These are phyloP conservation scores for Pegea sp. DNA, from an alignment of 23 tunicate genomes.

Conservation along the genomic window DNA sequence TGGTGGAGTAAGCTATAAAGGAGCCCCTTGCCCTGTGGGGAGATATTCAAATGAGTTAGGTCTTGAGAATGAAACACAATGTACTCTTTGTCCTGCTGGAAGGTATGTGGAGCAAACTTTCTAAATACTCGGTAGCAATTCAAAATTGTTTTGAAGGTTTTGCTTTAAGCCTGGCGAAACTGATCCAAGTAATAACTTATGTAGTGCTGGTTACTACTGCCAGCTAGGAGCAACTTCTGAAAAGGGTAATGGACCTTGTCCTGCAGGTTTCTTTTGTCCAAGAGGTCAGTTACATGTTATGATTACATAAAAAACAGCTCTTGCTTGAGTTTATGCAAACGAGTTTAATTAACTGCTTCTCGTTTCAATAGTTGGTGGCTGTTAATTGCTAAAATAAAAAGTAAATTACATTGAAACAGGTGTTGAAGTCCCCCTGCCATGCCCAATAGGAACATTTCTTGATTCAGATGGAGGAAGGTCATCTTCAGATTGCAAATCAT, in stretches of 20 bases:
- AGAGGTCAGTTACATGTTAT: slow-evolving; percentile 9
- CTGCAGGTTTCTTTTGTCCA: slow-evolving; percentile 68
- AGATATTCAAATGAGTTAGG: slow-evolving; percentile 37
- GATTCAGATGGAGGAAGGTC: slow-evolving; percentile 7
- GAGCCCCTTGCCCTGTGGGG: slow-evolving; percentile 22
- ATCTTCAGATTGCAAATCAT: slow-evolving; percentile 36
- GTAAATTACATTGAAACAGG: slow-evolving; percentile 8
- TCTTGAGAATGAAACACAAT: slow-evolving; percentile 5
- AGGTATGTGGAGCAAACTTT: slow-evolving; percentile 9
- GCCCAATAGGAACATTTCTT: slow-evolving; percentile 52
- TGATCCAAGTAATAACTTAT: slow-evolving; percentile 22
- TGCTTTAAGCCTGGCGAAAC: slow-evolving; percentile 17
- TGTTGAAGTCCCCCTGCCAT: slow-evolving; percentile 7
- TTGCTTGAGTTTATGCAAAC: too few species aligned
- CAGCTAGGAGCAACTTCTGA: neutral
- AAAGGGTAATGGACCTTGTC: slow-evolving; percentile 44
- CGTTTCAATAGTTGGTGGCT: too few species aligned
- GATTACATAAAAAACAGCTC: neutral
- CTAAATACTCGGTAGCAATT: neutral
- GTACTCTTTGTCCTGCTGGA: slow-evolving; percentile 65
- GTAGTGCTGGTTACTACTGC: slow-evolving; percentile 59
- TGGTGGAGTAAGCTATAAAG: neutral
- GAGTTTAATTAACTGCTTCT: too few species aligned
- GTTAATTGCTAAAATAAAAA: too few species aligned
- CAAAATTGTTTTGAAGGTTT: slow-evolving; percentile 2